Base-by-base conservation (phyloP, 2,113 vertebrate genomes). In the Zapornia atra region DNA sequence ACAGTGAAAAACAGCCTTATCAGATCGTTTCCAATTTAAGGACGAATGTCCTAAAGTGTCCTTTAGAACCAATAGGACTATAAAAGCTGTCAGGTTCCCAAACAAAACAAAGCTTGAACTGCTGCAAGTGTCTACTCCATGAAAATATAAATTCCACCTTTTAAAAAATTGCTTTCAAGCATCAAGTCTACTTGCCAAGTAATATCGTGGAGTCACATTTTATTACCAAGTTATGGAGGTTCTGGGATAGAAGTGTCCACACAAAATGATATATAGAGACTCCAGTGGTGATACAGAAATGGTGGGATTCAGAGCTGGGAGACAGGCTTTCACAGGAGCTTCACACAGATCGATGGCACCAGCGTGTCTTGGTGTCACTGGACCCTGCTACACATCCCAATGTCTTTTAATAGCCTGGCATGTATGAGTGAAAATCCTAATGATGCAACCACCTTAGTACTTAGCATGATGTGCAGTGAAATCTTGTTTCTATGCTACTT, bases 81-180 rank as follows among this genome's bases (percentile, higher is more conserved):
- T 48, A 92, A 81, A 90, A 78, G 8, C 40, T 88, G 59, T 48
- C 82, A 87, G 29, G 36, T 11, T 78, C 34, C 80, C 51, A 57
- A 73, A 75, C 34, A 91, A 93, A 94, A n/a, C n/a, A 92, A 92
- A 70, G 73, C 11, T 78, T 82, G 64, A 48, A 20, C 40, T 82
- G 24, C 28, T 82, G 46, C 5, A 50, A 94, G 38, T 76, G 18
- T 36, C 77, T 82, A 68, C 40, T 66, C 36, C 46, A 44, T 33
- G 33, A 68, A 77, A 92, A 82, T 24, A 69, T 9, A 92, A 86
- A 97, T 89, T 88, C 42, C 24, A 59, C 21, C n/a, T n/a, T 70
- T 20, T 12, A 19, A 33, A 6, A 42, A 76, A 38, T 9, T 31
- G 6, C 53, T 69, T 77, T 85, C 33, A 48, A 57, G 46, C 26